A percentile compares a stretch with the other conserved stretches of the same genome.
These are phyloP conservation scores for Sebastes fasciatus DNA, from an alignment of 2,113 vertebrate species.

Conservation along the genomic window DNA sequence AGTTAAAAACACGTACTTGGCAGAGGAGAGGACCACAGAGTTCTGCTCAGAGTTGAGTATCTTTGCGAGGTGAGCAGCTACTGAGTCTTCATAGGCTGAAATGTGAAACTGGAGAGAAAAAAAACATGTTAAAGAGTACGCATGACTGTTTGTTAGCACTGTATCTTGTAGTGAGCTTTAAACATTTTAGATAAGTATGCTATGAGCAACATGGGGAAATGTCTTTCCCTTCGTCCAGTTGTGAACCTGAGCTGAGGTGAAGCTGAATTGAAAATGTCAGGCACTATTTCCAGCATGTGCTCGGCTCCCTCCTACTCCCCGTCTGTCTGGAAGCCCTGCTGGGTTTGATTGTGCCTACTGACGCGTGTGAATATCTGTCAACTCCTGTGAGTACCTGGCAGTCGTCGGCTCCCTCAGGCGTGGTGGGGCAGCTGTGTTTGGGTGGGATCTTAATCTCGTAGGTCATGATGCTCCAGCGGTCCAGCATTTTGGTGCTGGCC, in stretches of 20 bases:
- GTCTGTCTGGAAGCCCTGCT: conserved; percentile 38
- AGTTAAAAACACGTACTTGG: conserved; percentile 88
- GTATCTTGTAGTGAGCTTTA: neutral
- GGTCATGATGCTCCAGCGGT: conserved; percentile 99
- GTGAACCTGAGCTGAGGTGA: neutral
- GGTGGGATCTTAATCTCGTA: conserved; percentile 96
- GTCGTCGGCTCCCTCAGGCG: conserved; percentile 89
- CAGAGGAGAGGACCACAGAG: conserved; percentile 94
- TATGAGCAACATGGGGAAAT: neutral
- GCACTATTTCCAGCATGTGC: conserved; percentile 3
- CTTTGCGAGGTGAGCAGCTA: conserved; percentile 95
- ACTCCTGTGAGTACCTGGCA: conserved; percentile 87
- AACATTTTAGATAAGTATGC: neutral
- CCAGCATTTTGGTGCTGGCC: conserved; percentile 98
- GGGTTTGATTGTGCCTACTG: conserved; percentile 18
- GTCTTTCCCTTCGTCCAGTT: neutral
- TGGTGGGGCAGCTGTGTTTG: conserved; percentile 90
- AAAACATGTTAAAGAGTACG: neutral
- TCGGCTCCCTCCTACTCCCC: neutral
- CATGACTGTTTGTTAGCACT: neutral
- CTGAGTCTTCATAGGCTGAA: conserved; percentile 94
- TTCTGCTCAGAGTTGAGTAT: conserved; percentile 98
- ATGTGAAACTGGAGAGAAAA: conserved; percentile 87
- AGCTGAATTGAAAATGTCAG: conserved; percentile 23
- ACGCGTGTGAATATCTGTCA: conserved; percentile 47